phyloP scores from a whole-genome alignment of 2,888 invertebrate species.

The Bibio marci region DNA sequence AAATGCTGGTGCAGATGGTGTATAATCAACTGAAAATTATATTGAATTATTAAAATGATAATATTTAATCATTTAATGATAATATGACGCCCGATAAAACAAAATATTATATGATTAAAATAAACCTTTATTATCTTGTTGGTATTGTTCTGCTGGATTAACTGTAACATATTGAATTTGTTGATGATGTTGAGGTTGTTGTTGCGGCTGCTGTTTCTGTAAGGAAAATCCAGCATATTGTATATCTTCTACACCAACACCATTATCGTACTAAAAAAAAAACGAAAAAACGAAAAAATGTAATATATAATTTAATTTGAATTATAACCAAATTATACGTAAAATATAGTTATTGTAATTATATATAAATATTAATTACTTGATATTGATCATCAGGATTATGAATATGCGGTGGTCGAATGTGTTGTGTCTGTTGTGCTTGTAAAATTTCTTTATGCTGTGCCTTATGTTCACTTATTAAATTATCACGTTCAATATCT shows the following conservation, averaged over 20 bases:
- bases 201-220: no score
- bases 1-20: slow-evolving; percentile 1
- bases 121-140: slow-evolving; percentile 2
- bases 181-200: background rate
- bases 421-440: slow-evolving; percentile 8
- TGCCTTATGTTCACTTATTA: slow-evolving; percentile 35
- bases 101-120: no score
- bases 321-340: no score
- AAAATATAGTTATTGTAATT: background rate
- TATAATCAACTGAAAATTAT: background rate
- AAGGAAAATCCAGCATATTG: slow-evolving; percentile 1
- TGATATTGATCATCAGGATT: slow-evolving; percentile 1
- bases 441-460: slow-evolving; percentile 7
- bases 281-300: no score
- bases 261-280: no score
- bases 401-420: slow-evolving; percentile 6
- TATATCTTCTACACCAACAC: no score
- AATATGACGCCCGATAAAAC: no score
- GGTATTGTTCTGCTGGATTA: background rate
- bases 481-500: slow-evolving; percentile 56
- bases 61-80: no score
- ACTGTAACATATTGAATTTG: slow-evolving; percentile 3
- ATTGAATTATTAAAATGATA: no score
- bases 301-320: no score
- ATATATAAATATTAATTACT: background rate